phyloP scores from a whole-genome alignment of 2,888 invertebrate genomes.

The Ormyrus thymus region DNA sequence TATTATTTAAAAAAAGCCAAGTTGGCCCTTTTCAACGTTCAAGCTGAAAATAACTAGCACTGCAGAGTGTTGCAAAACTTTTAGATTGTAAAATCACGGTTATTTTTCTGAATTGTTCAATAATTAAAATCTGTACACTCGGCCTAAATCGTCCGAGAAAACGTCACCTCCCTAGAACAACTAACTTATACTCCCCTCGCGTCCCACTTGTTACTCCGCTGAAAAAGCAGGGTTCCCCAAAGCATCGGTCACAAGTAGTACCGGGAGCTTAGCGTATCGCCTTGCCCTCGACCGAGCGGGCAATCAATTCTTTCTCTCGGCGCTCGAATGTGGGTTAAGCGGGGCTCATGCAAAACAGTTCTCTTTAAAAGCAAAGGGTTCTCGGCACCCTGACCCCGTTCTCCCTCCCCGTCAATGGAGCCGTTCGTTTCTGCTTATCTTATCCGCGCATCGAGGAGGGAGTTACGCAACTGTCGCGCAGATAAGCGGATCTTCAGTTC shows the following conservation, averaged over 20 bases:
- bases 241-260: not conserved
- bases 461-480: not conserved
- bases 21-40: too few species aligned
- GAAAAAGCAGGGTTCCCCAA: too few species aligned
- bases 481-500: not conserved
- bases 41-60: too few species aligned
- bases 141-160: too few species aligned
- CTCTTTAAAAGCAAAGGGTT: slow-evolving; percentile 62
- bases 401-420: slow-evolving; percentile 2
- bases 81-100: too few species aligned
- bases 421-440: not conserved
- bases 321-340: slow-evolving; percentile 67
- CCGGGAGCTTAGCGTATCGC: not conserved
- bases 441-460: not conserved
- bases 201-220: too few species aligned
- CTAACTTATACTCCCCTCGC: too few species aligned
- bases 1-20: too few species aligned
- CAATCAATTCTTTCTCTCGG: slow-evolving; percentile 41
- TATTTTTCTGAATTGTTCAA: too few species aligned
- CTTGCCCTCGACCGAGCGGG: slow-evolving; percentile 22
- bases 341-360: slow-evolving; percentile 67
- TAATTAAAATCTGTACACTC: too few species aligned
- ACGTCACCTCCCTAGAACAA: too few species aligned
- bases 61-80: too few species aligned
- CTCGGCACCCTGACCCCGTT: slow-evolving; percentile 61